Percentiles rank a stretch among this genome's conserved stretches.
Conservation (phyloP, 1,140 invertebrate species). For the Metaphire vulgaris region DNA sequence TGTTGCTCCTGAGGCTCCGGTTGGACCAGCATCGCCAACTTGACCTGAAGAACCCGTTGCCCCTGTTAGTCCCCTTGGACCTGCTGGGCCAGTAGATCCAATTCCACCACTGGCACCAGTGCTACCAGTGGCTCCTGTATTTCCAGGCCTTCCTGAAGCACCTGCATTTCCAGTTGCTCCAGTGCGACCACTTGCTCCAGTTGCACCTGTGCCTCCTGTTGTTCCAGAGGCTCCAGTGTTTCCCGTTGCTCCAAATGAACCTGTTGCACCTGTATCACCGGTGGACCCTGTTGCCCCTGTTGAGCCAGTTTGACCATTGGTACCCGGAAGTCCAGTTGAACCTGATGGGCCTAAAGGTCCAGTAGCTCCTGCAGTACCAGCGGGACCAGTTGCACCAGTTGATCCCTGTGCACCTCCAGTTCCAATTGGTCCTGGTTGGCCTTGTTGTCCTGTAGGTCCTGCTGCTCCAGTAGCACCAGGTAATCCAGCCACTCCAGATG, state of each 20-base stretch:
- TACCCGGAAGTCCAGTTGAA: neutral
- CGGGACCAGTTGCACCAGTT: neutral
- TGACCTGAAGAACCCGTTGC: neutral
- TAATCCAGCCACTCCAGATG: conserved; percentile 14
- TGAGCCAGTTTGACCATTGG: conserved; percentile 15
- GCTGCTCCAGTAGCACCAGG: conserved; percentile 11
- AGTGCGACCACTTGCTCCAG: neutral
- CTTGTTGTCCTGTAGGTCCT: conserved; percentile 4
- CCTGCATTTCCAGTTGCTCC: conserved; percentile 13
- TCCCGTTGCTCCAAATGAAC: neutral
- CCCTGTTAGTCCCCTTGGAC: neutral
- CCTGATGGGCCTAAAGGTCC: conserved; percentile 13
- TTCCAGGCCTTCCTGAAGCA: neutral
- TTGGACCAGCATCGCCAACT: neutral
- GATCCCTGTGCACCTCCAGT: conserved; percentile 4
- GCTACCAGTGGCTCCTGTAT: neutral
- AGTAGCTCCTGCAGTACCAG: conserved; percentile 2
- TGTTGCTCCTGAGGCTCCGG: neutral
- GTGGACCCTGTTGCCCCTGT: conserved; percentile 12
- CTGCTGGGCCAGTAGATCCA: conserved; percentile 10
- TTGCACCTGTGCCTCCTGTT: neutral
- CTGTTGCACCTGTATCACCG: conserved; percentile 5
- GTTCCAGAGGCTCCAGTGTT: conserved; percentile 8
- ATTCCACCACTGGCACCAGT: conserved; percentile 1
- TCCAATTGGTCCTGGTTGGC: neutral